A percentile compares a stretch with the other conserved stretches of the same genome.
Conservation (phyloP, 2,113 vertebrate species). For the Ciconia maguari region DNA sequence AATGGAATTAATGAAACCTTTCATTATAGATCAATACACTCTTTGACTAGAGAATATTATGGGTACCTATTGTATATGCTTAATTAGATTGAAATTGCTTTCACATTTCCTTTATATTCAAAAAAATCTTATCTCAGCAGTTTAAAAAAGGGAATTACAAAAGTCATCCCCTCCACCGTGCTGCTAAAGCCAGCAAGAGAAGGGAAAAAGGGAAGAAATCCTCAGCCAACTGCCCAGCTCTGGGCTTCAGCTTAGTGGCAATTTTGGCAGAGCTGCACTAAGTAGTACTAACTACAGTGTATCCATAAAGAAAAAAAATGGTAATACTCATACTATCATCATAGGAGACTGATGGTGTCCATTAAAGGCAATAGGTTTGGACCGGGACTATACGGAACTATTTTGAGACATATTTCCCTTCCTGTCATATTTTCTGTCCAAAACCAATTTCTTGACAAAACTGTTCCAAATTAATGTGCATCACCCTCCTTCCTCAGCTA, state of each 20-base stretch:
- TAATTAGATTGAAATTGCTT: constrained; percentile 31
- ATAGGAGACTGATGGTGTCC: neutral
- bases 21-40: constrained; percentile 28
- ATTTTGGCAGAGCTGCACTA: neutral
- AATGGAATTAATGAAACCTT: constrained; percentile 48
- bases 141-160: constrained; percentile 17
- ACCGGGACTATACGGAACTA: neutral
- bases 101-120: constrained; percentile 2
- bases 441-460: neutral
- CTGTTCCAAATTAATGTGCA: neutral
- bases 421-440: neutral
- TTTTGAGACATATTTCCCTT: neutral
- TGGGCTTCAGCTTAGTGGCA: neutral
- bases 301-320: neutral
- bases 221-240: neutral
- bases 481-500: neutral
- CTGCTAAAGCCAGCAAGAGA: neutral
- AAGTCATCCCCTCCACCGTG: neutral
- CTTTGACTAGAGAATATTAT: constrained; percentile 14
- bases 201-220: neutral
- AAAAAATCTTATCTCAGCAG: constrained; percentile 23
- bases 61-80: constrained; percentile 4
- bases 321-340: neutral
- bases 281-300: neutral
- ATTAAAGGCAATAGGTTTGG: neutral